A percentile compares a stretch with the other conserved stretches of the same genome.
These are phyloP conservation scores for Yponomeuta evonymella DNA, from an alignment of 2,888 invertebrate species.

Conservation along the genomic window DNA sequence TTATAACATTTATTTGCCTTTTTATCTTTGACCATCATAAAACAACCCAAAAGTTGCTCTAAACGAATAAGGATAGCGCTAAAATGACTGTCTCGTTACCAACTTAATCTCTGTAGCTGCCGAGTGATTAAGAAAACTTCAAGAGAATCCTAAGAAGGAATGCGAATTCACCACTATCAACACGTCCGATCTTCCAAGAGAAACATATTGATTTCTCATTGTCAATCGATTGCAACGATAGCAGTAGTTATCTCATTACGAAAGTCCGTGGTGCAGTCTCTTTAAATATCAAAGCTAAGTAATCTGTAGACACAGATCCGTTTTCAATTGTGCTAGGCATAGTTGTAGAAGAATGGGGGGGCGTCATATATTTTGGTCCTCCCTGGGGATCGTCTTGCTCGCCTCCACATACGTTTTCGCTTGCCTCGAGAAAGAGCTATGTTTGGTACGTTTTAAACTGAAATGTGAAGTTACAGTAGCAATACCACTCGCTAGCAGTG, in stretches of 20 bases:
- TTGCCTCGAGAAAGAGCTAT: slow-evolving; percentile 55
- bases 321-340: slow-evolving; percentile 24
- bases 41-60: too few relatives aligned
- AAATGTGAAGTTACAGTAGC: too few relatives aligned
- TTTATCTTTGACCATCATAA: too few relatives aligned
- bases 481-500: too few relatives aligned
- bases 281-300: slow-evolving; percentile 23
- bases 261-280: slow-evolving; percentile 20
- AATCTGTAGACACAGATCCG: slow-evolving; percentile 25
- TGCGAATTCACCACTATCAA: slow-evolving; percentile 22
- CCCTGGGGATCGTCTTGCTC: slow-evolving; percentile 45
- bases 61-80: not conserved
- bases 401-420: slow-evolving; percentile 39
- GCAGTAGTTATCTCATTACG: slow-evolving; percentile 19
- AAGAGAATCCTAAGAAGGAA: not conserved
- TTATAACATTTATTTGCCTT: too few relatives aligned
- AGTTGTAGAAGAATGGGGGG: slow-evolving; percentile 44
- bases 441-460: slow-evolving; percentile 44
- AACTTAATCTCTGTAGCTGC: not conserved
- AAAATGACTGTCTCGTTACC: not conserved
- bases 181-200: slow-evolving; percentile 31
- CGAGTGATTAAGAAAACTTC: not conserved
- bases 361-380: slow-evolving; percentile 54
- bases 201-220: slow-evolving; percentile 4
- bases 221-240: slow-evolving; percentile 2